Base-by-base conservation (phyloP, 2,797 vertebrate genomes). In the Myotis planiceps region DNA sequence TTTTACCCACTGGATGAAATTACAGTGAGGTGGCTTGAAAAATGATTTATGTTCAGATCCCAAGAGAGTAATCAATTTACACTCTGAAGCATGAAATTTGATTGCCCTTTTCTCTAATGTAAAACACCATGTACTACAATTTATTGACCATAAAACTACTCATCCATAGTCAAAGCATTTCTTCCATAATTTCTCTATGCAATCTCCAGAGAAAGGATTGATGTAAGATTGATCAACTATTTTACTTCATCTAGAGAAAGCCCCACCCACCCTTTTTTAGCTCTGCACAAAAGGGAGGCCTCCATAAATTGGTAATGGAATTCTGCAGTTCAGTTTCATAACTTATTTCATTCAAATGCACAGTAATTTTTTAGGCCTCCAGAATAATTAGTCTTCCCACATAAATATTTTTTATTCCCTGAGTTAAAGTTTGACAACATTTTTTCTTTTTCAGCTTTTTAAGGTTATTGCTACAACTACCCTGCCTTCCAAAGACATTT, bases 81-180 rank as follows among this genome's bases (percentile, higher is more conserved):
- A 84, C 66, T 55, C 60, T 82, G 82, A 96, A 74, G 58, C 71
- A 78, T 91, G 42, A 96, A 94, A 90, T 85, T 45, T 82, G 58
- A 92, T 79, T 93, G 76, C 51, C 92, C 69, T 95, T 96, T 97
- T 58, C 68, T 85, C 53, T 81, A 45, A 90, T 45, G 37, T 79
- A 88, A 96, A 95, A 94, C 34, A 90, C 60, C n/a, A 89, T 74
- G 82, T 74, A 69, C 58, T 91, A 71, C 75, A 97, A 96, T 71
- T 91, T 92, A 90, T 91, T 94, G 82, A 42, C 42, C 63, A 66
- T 89, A 84, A 93, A 96, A 95, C 66, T 86, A 82, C 47, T 95
- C 66, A 87, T 55, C 91, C 86, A 49, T 47, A 81, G 58, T 94
- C 66, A 92, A 71, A 79, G 25, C 37, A 91, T 83, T 96, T 88